These are phyloP conservation scores for Eristalinus aeneus DNA, from an alignment of 2,888 invertebrate species.

Conservation along the genomic window DNA sequence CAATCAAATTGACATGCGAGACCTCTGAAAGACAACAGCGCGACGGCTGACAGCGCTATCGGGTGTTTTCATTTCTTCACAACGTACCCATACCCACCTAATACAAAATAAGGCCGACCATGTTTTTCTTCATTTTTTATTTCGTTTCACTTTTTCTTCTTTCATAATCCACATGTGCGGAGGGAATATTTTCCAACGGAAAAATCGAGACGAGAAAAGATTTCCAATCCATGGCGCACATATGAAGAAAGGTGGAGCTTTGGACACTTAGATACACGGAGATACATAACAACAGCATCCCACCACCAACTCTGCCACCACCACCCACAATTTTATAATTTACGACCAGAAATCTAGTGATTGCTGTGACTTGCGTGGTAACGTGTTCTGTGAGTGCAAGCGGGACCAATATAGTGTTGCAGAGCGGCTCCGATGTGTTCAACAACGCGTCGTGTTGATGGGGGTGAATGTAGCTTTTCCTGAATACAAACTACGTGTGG, in stretches of 20 bases:
- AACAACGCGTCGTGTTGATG: conserved; percentile 8
- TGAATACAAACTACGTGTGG: conserved; percentile 1
- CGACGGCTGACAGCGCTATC: conserved; percentile 53
- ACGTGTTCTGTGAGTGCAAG: conserved; percentile 53
- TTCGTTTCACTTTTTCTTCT: background rate
- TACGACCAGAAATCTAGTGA: conserved; percentile 64
- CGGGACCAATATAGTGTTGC: conserved; percentile 51
- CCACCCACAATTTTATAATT: conserved; percentile 60
- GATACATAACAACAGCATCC: conserved; percentile 62
- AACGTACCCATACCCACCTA: background rate
- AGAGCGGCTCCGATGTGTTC: conserved; percentile 39
- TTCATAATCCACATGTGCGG: conserved; percentile 39
- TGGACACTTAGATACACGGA: conserved; percentile 41
- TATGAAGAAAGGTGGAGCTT: conserved; percentile 69
- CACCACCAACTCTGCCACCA: conserved; percentile 43
- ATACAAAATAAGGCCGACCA: conserved; percentile 41
- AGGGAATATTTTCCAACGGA: conserved; percentile 31
- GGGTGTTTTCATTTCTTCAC: conserved; percentile 30
- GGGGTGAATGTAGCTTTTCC: conserved; percentile 34
- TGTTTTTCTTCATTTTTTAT: conserved; percentile 36
- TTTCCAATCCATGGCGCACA: conserved; percentile 62
- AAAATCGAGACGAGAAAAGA: conserved; percentile 34
- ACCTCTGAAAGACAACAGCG: conserved; percentile 51
- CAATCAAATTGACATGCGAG: conserved; percentile 72
- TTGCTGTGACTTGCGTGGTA: conserved; percentile 67